A percentile compares a stretch with the other conserved stretches of the same genome.
Conservation (phyloP, 2,888 invertebrate genomes). For the Tethea ocularis region DNA sequence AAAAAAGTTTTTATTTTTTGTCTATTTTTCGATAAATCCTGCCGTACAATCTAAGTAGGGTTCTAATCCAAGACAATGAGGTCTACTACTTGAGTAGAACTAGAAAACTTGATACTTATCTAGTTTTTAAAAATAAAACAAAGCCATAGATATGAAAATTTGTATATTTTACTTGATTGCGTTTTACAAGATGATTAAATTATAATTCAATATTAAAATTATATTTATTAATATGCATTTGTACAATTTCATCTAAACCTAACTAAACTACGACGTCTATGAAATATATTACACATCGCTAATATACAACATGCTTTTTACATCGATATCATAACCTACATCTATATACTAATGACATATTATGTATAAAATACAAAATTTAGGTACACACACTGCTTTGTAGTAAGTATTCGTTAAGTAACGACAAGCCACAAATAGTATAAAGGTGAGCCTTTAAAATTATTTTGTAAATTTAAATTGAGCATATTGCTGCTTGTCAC, state of each 20-base stretch:
- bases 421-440: conserved; percentile 43
- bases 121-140: conserved; percentile 46
- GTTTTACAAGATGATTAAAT: conserved; percentile 83
- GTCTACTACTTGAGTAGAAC: too few species aligned
- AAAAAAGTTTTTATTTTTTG: background rate
- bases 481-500: conserved; percentile 42
- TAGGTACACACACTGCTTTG: conserved; percentile 48
- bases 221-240: conserved; percentile 78
- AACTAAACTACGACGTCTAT: conserved; percentile 77
- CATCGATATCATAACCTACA: conserved; percentile 68
- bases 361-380: conserved; percentile 65
- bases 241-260: conserved; percentile 82
- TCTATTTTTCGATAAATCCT: background rate
- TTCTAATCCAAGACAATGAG: background rate
- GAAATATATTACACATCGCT: conserved; percentile 79
- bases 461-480: conserved; percentile 53
- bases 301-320: conserved; percentile 81
- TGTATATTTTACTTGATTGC: conserved; percentile 83
- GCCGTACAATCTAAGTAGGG: background rate
- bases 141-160: conserved; percentile 71
- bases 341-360: conserved; percentile 49
- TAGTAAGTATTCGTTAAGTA: conserved; percentile 40
- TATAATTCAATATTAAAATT: conserved; percentile 77
- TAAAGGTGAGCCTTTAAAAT: conserved; percentile 45
- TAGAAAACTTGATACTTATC: background rate